Conservation (phyloP, 2,797 vertebrate genomes). For the Gadopsis bispinosus region DNA sequence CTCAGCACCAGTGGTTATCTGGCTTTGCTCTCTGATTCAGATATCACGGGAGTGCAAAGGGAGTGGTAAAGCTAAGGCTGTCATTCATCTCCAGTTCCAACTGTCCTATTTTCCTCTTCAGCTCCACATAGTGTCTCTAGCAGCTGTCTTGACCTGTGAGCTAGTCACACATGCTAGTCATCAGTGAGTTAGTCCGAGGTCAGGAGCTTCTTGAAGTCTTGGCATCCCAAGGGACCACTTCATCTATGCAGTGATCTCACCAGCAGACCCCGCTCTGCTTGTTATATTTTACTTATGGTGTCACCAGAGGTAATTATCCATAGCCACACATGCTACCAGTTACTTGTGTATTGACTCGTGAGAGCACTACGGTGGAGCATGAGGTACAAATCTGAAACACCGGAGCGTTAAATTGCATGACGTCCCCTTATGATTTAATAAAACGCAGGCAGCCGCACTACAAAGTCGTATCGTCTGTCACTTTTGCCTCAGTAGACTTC, state of each 20-base stretch:
- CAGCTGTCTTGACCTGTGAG: slow-evolving; percentile 82
- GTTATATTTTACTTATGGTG: slow-evolving; percentile 87
- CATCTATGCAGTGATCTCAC: slow-evolving; percentile 86
- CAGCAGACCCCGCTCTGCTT: slow-evolving; percentile 79
- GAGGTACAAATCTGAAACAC: slow-evolving; percentile 76
- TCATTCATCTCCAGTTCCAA: slow-evolving; percentile 68
- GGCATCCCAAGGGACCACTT: slow-evolving; percentile 82
- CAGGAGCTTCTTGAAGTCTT: slow-evolving; percentile 88
- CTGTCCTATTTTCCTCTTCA: slow-evolving; percentile 59
- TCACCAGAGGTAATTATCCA: slow-evolving; percentile 84
- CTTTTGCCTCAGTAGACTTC: slow-evolving; percentile 55
- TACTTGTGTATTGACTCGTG: slow-evolving; percentile 71
- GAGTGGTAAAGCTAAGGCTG: slow-evolving; percentile 61
- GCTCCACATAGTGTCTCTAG: slow-evolving; percentile 73
- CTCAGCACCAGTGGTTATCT: slow-evolving; percentile 49
- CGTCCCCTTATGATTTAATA: slow-evolving; percentile 75
- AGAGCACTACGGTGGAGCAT: slow-evolving; percentile 50
- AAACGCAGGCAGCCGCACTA: slow-evolving; percentile 62
- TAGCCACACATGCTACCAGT: slow-evolving; percentile 85
- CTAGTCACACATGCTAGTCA: slow-evolving; percentile 88
- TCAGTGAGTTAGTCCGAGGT: slow-evolving; percentile 85
- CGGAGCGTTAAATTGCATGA: slow-evolving; percentile 73
- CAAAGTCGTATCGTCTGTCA: slow-evolving; percentile 68
- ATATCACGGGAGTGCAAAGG: slow-evolving; percentile 56
- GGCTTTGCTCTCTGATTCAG: slow-evolving; percentile 63